phyloP scores from a whole-genome alignment of 2,888 invertebrate genomes.

The Lycocerus yunnanus region DNA sequence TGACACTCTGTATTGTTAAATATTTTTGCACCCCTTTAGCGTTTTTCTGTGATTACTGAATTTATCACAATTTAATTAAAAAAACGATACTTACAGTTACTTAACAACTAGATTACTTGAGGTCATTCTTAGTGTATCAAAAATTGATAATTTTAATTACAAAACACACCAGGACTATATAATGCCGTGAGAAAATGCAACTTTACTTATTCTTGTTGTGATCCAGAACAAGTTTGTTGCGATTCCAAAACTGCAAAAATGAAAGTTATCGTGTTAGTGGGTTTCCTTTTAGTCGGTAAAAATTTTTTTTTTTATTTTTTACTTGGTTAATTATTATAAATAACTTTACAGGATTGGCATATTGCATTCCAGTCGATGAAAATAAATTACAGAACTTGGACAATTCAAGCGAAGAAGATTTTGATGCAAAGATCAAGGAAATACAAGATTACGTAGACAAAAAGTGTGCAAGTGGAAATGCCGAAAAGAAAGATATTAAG shows the following conservation, averaged over 20 bases:
- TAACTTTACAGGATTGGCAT: not conserved
- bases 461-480: not conserved
- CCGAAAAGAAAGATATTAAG: not conserved
- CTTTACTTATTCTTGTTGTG: not conserved
- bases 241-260: not conserved
- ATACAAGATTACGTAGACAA: not conserved
- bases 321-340: not conserved
- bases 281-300: not conserved
- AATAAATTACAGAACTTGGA: not conserved
- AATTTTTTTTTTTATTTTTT: not conserved
- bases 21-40: too few relatives aligned
- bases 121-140: not conserved
- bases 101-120: not conserved
- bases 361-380: not conserved
- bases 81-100: not conserved
- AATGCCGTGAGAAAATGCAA: not conserved
- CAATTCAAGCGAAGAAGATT: not conserved
- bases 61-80: not conserved
- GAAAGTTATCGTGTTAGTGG: not conserved
- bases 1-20: too few relatives aligned
- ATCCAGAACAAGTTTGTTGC: not conserved
- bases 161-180: not conserved
- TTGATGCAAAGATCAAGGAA: not conserved
- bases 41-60: not conserved
- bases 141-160: not conserved